Base-by-base conservation (phyloP, 1,140 invertebrate genomes). In the Reticulitermes speratus region DNA sequence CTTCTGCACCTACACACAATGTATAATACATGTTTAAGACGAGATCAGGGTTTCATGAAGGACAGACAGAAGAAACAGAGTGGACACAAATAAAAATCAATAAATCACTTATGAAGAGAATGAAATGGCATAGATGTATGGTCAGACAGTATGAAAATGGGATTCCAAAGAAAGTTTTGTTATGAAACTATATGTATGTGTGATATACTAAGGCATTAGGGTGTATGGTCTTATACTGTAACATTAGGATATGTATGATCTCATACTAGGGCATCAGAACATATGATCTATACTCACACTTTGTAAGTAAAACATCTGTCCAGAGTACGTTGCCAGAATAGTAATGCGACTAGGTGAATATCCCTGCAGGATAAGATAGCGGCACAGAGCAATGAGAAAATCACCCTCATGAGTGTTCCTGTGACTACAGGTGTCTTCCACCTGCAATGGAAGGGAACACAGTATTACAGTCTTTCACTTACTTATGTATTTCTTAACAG, bases 301-400 rank as follows among this genome's bases (percentile, higher is more conserved):
- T 16, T 38, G 59, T 32, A 86, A 7, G 83, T 88, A 86, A 85
- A 89, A 88, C 84, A 91, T 87, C 87, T 92, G 95, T 5, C 93
- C 94, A 32, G 92, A 92, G 88, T 96, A 96, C 0, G 95, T 93
- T 2, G 94, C 91, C 8, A 96, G 90, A 83, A 96, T 93, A 0
- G 95, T 96, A 83, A 96, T 93, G 82, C 95, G 91, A 32, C 92
- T 89, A 0, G 92, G 87, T 7, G 90, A 55, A 87, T 95, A 95
- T 8, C 92, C 93, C 88, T 94, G 94, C 82, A 93, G 89, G 83
- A 95, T 89, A 3, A 96, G 89, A 89, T 95, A 93, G 85, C 91
- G 91, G 5, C 93, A 93, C 32, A 96, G 90, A 3, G 89, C 87
- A 0, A 94, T 89, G 11, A 94, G 84, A 89, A 93, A 91, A 23